phyloP scores from a whole-genome alignment of 2,888 invertebrate genomes.

The Scelioninae gen. 1 region DNA sequence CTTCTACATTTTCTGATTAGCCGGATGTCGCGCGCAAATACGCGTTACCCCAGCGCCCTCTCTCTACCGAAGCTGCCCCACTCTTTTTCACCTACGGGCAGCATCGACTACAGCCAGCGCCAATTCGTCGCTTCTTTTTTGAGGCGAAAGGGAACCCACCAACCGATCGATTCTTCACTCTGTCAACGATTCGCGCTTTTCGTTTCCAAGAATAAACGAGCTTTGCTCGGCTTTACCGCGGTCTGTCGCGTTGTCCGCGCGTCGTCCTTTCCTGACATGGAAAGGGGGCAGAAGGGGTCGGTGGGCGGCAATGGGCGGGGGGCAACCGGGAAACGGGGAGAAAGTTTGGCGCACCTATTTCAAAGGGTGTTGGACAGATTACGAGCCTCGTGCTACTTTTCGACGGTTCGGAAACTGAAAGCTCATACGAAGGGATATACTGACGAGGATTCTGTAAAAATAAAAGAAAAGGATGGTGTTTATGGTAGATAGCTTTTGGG shows the following conservation, averaged over 20 bases:
- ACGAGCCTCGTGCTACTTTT: conserved; percentile 71
- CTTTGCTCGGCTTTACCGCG: conserved; percentile 72
- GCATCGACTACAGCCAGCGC: conserved; percentile 70
- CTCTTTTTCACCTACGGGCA: conserved; percentile 66
- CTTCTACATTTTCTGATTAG: conserved; percentile 82
- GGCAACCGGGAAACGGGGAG: conserved; percentile 37
- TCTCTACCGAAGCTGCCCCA: conserved; percentile 27
- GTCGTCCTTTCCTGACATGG: conserved; percentile 62
- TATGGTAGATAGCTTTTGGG: conserved; percentile 69
- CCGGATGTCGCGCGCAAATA: conserved; percentile 72
- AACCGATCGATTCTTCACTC: conserved; percentile 77
- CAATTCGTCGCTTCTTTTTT: conserved; percentile 78
- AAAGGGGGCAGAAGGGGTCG: conserved; percentile 6
- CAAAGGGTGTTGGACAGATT: conserved; percentile 72
- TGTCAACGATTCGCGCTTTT: conserved; percentile 73
- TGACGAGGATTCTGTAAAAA: conserved; percentile 63
- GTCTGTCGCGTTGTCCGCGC: conserved; percentile 70
- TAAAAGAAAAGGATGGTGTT: conserved; percentile 65
- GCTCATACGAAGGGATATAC: conserved; percentile 65
- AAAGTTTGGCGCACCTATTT: conserved; percentile 71
- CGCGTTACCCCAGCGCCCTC: conserved; percentile 61
- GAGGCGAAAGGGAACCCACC: conserved; percentile 76
- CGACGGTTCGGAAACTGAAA: conserved; percentile 68
- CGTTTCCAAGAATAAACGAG: conserved; percentile 72
- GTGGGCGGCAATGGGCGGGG: conserved; percentile 19